Conservation (phyloP, 2,113 vertebrate genomes). For the Corynorhinus townsendii region DNA sequence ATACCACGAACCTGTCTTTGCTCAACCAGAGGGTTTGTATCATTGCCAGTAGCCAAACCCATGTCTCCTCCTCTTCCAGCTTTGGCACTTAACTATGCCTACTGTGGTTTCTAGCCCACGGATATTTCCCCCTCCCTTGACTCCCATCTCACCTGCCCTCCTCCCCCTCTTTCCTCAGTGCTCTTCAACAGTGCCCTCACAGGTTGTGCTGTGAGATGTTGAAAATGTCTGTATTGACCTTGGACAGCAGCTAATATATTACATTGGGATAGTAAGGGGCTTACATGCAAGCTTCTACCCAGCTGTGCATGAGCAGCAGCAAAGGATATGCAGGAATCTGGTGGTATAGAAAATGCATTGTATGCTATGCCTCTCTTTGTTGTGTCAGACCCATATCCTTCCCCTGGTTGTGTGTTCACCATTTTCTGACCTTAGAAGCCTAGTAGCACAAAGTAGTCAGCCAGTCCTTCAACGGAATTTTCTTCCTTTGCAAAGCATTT, state of each 20-base stretch:
- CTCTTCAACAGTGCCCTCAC: not conserved
- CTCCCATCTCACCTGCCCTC: not conserved
- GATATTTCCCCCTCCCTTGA: not conserved
- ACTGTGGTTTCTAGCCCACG: not conserved
- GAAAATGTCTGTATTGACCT: not conserved
- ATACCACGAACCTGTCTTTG: not conserved
- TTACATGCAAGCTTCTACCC: not conserved
- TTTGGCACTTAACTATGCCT: not conserved
- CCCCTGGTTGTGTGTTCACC: not conserved
- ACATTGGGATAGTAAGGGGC: not conserved
- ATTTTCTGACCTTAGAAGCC: not conserved
- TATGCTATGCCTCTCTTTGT: not conserved
- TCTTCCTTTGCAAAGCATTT: not conserved
- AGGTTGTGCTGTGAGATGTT: not conserved
- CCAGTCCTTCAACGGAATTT: not conserved
- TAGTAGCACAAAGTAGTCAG: not conserved
- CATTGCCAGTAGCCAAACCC: not conserved
- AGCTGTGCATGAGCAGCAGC: not conserved
- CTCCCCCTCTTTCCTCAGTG: not conserved
- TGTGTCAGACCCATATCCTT: not conserved
- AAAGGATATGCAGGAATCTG: not conserved
- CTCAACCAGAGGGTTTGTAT: not conserved
- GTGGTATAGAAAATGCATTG: not conserved
- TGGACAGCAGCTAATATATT: not conserved
- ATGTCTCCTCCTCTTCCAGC: not conserved